Percentiles rank a stretch among this genome's conserved stretches.
These are phyloP conservation scores for Andricus grossulariae DNA, from an alignment of 1,140 invertebrate genomes.

Conservation along the genomic window DNA sequence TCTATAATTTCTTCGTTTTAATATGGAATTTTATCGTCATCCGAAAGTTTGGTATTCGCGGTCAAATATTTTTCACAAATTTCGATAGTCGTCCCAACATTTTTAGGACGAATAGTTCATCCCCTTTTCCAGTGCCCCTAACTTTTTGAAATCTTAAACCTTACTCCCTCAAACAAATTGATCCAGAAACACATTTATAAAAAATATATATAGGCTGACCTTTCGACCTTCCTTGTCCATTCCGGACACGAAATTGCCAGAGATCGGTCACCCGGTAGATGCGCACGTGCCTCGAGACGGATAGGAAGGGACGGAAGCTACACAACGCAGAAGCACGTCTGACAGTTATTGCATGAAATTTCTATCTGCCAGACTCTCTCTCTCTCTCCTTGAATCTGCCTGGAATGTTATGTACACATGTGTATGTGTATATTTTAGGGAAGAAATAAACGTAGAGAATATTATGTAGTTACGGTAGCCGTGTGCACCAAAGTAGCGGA, in stretches of 20 bases:
- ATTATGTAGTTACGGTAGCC: slow-evolving; percentile 16
- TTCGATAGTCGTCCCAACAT: too few relatives aligned
- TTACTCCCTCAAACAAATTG: too few relatives aligned
- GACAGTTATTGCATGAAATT: slow-evolving; percentile 22
- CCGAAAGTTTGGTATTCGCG: too few relatives aligned
- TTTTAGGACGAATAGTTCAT: too few relatives aligned
- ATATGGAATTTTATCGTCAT: too few relatives aligned
- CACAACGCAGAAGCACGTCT: slow-evolving; percentile 17
- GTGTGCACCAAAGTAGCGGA: slow-evolving; percentile 3
- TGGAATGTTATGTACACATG: not conserved
- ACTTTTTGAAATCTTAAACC: too few relatives aligned
- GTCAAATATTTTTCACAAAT: too few relatives aligned
- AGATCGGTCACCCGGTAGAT: slow-evolving; percentile 2
- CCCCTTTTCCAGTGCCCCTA: too few relatives aligned
- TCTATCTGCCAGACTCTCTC: not conserved
- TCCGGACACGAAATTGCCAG: not conserved
- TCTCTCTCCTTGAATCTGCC: not conserved
- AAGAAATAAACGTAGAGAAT: slow-evolving; percentile 1
- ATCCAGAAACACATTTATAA: too few relatives aligned
- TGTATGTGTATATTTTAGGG: not conserved
- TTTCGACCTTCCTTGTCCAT: not conserved
- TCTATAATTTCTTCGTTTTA: too few relatives aligned
- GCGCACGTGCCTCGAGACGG: not conserved
- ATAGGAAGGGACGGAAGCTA: not conserved
- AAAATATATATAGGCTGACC: not conserved